These are phyloP conservation scores for Halcyon badia DNA, from an alignment of 2,797 vertebrate genomes.

Conservation along the genomic window DNA sequence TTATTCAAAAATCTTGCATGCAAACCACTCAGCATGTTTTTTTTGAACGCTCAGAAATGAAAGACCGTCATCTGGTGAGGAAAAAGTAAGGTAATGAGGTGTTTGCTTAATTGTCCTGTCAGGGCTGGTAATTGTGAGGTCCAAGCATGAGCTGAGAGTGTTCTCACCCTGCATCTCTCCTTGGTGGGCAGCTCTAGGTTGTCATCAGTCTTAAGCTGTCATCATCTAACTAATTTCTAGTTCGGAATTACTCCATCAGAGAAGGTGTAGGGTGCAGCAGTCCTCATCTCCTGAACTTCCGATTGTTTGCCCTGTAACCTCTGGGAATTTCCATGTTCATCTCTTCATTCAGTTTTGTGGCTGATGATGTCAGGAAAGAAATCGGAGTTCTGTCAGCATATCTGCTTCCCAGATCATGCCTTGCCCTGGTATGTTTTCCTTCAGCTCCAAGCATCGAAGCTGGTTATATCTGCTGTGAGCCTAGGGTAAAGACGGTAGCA, in stretches of 20 bases:
- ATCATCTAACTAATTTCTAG: too few species aligned
- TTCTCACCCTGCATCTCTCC: background rate
- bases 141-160: background rate
- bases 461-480: background rate
- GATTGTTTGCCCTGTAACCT: background rate
- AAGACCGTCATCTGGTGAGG: conserved; percentile 87
- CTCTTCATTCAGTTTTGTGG: background rate
- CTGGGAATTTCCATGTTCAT: background rate
- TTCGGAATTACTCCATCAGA: background rate
- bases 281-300: background rate
- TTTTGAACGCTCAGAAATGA: conserved; percentile 91
- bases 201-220: background rate
- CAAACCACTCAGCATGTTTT: conserved; percentile 86
- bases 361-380: background rate
- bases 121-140: background rate
- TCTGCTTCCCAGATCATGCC: background rate
- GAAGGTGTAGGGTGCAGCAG: background rate
- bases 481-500: background rate
- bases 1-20: conserved; percentile 87
- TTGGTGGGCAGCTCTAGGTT: background rate
- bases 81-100: conserved; percentile 82
- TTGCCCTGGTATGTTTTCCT: background rate
- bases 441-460: background rate
- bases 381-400: background rate
- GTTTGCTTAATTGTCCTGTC: background rate